Conservation (phyloP, 2,113 vertebrate species). For the Hydrochoerus hydrochaeris region DNA sequence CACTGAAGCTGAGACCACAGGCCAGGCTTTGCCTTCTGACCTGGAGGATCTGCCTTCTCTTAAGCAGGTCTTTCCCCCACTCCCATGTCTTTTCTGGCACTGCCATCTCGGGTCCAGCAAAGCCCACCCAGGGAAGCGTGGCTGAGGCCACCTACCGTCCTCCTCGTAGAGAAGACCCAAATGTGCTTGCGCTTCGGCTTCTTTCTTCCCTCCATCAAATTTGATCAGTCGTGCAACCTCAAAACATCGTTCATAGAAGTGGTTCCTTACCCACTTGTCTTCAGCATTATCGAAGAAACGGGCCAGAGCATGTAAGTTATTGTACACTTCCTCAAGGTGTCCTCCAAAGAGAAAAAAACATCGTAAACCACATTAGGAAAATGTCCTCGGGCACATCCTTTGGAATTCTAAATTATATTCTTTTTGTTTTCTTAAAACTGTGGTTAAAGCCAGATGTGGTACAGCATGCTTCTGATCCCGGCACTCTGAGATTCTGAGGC, state of each 20-base stretch:
- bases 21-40: not conserved
- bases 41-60: not conserved
- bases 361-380: slow-evolving; percentile 22
- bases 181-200: slow-evolving; percentile 86
- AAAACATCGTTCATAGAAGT: slow-evolving; percentile 89
- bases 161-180: slow-evolving; percentile 88
- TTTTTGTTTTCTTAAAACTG: slow-evolving; percentile 25
- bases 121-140: not conserved
- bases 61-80: not conserved
- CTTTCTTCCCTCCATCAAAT: slow-evolving; percentile 87
- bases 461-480: not conserved
- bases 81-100: not conserved
- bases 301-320: slow-evolving; percentile 88
- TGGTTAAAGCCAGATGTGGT: not conserved
- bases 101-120: not conserved
- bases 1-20: not conserved
- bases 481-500: not conserved
- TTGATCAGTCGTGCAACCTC: slow-evolving; percentile 85
- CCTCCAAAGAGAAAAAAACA: slow-evolving; percentile 80
- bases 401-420: not conserved
- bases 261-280: slow-evolving; percentile 89
- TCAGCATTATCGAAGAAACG: slow-evolving; percentile 87
- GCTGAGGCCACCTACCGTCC: slow-evolving; percentile 84
- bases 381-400: not conserved
- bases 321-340: slow-evolving; percentile 86